Evolutionary conservation across 2,113 vertebrate species (phyloP).

Genomic region (Rhynchomys soricoides): DNA sequence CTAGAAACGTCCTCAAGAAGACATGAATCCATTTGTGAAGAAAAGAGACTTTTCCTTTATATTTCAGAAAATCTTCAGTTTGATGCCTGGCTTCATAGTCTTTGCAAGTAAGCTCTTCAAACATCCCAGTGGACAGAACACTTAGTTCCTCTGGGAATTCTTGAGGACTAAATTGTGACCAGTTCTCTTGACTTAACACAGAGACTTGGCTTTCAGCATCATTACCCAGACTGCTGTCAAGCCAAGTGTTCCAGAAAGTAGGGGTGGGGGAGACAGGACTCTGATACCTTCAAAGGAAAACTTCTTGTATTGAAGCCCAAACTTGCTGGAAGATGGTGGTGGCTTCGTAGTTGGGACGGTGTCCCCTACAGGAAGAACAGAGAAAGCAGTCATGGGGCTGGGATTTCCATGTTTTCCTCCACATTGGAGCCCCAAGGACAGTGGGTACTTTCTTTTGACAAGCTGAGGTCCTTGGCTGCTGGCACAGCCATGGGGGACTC

Average conservation of each 20-base stretch:
- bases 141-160: not conserved
- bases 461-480: not conserved
- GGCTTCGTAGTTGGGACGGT: constrained; percentile 74
- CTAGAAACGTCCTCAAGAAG: not conserved
- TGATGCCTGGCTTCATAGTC: constrained; percentile 4
- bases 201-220: not conserved
- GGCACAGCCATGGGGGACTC: not conserved
- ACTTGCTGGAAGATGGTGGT: constrained; percentile 73
- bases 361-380: constrained; percentile 44
- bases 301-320: constrained; percentile 83
- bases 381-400: not conserved
- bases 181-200: not conserved
- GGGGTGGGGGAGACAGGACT: not conserved
- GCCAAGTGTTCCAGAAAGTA: not conserved
- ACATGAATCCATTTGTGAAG: not conserved
- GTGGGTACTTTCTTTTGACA: not conserved
- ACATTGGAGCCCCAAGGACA: not conserved
- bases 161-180: rapidly evolving
- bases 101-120: not conserved
- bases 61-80: not conserved
- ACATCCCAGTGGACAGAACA: too few species aligned
- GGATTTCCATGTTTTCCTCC: not conserved
- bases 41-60: not conserved
- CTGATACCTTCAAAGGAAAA: constrained; percentile 89
- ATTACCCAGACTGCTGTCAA: not conserved